Evolutionary conservation across 2,797 vertebrate genomes (phyloP).

Genomic region (Sebastes trivittatus): DNA sequence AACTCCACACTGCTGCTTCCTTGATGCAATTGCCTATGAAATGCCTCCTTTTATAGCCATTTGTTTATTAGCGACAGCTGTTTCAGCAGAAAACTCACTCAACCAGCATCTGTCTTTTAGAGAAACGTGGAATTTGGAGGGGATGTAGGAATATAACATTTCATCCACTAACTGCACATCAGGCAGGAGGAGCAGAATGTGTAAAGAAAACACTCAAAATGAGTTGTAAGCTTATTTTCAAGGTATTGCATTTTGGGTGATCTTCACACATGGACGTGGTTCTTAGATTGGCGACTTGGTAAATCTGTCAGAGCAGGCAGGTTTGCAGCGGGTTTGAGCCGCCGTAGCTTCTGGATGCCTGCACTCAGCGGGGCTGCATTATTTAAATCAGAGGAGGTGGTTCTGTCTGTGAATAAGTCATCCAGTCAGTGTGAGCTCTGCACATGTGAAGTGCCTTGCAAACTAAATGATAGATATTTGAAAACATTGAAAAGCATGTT

Average conservation of each 20-base stretch:
- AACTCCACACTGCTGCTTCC: constrained; percentile 53
- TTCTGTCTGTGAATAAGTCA: constrained; percentile 26
- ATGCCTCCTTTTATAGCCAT: constrained; percentile 58
- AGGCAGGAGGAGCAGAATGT: neutral
- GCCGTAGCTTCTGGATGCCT: constrained; percentile 31
- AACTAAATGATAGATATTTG: constrained; percentile 26
- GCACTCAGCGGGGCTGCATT: constrained; percentile 45
- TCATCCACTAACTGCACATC: neutral
- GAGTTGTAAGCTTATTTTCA: neutral
- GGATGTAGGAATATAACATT: neutral
- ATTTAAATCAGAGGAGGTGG: constrained; percentile 42
- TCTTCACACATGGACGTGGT: constrained; percentile 1
- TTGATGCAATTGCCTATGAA: constrained; percentile 69
- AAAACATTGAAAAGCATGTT: constrained; percentile 14
- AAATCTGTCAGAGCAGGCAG: constrained; percentile 35
- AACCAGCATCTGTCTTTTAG: constrained; percentile 65
- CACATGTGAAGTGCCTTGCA: constrained; percentile 4
- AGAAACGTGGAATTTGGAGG: constrained; percentile 14
- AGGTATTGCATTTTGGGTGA: neutral
- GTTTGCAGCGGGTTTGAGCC: constrained; percentile 42
- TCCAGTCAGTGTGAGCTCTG: constrained; percentile 8
- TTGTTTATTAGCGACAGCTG: constrained; percentile 73
- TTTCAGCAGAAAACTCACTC: constrained; percentile 48
- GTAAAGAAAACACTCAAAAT: neutral
- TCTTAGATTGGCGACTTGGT: constrained; percentile 29